Conservation (phyloP, 2,888 invertebrate species). For the Caenorhabditis doughertyi region DNA sequence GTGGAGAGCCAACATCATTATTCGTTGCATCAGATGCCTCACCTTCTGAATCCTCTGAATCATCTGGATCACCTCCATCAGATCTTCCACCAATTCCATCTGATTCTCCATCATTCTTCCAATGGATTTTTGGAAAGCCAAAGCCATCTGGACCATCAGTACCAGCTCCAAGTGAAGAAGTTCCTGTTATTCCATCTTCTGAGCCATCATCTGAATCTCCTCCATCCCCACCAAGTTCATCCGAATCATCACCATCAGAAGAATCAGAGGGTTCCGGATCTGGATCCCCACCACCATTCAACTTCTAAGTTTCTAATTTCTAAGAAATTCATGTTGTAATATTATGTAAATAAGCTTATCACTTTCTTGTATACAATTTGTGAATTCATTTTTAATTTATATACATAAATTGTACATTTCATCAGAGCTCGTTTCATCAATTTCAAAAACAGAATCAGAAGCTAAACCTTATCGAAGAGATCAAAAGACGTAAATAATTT, state of each 20-base stretch:
- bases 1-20: background rate
- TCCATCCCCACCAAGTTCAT: conserved; percentile 9
- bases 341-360: conserved; percentile 17
- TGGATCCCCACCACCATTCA: conserved; percentile 6
- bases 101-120: background rate
- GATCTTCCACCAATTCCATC: conserved; percentile 18
- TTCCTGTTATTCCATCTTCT: conserved; percentile 3
- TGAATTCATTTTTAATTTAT: background rate
- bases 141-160: background rate
- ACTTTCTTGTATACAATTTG: conserved; percentile 19
- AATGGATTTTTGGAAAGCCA: conserved; percentile 3
- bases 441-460: no score
- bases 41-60: background rate
- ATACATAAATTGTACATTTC: conserved; percentile 23
- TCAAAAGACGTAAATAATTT: no score
- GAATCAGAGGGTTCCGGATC: background rate
- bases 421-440: background rate
- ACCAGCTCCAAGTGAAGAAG: conserved; percentile 5
- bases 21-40: background rate
- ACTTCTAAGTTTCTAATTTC: background rate
- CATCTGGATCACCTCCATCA: background rate
- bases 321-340: background rate
- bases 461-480: no score
- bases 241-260: background rate
- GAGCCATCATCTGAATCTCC: background rate